Percentiles rank a stretch among this genome's conserved stretches.
These are phyloP conservation scores for Micromussa lordhowensis DNA, from an alignment of 92 coral and sea anemone species.

Conservation along the genomic window DNA sequence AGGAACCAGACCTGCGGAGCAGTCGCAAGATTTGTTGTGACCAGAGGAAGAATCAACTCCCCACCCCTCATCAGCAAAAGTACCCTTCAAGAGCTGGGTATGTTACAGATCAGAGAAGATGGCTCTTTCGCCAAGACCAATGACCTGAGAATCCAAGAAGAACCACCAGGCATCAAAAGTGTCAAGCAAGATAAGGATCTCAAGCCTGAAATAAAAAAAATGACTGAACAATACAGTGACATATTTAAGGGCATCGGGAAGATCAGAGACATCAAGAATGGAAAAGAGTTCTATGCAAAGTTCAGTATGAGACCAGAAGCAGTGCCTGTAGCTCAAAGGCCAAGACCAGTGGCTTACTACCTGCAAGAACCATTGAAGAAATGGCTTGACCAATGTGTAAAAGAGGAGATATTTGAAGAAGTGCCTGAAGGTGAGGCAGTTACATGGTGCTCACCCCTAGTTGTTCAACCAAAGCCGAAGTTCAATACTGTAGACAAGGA, in stretches of 20 bases:
- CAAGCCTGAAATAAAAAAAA: conserved; percentile 24
- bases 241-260: conserved; percentile 70
- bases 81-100: conserved; percentile 53
- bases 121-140: conserved; percentile 50
- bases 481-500: no score
- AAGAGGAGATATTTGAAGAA: conserved; percentile 67
- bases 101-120: conserved; percentile 51
- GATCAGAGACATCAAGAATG: conserved; percentile 66
- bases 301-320: no score
- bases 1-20: conserved; percentile 53
- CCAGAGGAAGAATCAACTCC: conserved; percentile 54
- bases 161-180: conserved; percentile 14
- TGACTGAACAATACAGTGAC: conserved; percentile 34
- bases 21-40: conserved; percentile 51
- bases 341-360: conserved; percentile 64
- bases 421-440: no score
- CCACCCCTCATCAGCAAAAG: conserved; percentile 55
- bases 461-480: no score
- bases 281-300: conserved; percentile 63
- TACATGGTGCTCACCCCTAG: no score
- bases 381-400: conserved; percentile 61
- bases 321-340: conserved; percentile 64
- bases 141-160: conserved; percentile 46
- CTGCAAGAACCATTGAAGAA: conserved; percentile 48
- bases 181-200: conserved; percentile 28